Base-by-base conservation (phyloP, 2,888 invertebrate genomes). In the Deilephila porcellus region DNA sequence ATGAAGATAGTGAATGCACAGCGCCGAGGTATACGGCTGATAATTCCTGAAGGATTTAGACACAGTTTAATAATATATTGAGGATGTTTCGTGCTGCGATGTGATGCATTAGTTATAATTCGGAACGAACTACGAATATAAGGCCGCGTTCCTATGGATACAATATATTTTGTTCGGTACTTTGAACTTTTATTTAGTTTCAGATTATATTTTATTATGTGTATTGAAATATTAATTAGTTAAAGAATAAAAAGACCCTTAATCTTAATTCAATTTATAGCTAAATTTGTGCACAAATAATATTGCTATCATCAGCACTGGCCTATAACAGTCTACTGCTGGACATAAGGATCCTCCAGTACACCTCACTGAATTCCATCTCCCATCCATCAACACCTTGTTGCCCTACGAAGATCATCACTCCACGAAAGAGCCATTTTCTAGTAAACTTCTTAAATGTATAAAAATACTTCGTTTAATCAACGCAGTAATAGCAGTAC, bases 1-100 rank as follows among this genome's bases (percentile, higher is more conserved):
- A 52, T 17, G 67, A 67, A 45, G 20, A 45, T 52, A 11, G 45
- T 25, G 25, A 67, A 52, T 67, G 52, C 45, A 45, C 8, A 25
- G 8, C 64, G n/a, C 37, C 2, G 14, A 45, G 52, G 67, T 25
- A 25, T 52, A 52, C 37, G 11, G 67, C 11, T 52, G 45, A 67
- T 67, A 71, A 71, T 71, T 60, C 71, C 59, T 71, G 59, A 71
- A 71, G 71, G 71, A 67, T 67, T 67, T 67, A 67, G 17, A 67
- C 45, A 67, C 67, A 45, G 67, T 67, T 64, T 52, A 67, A 67
- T 52, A 52, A 67, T 71, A 59, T 34, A 72, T 72, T 63, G 56
- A 32, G 53, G 72, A 34, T 32, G 34, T 52, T 56, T 56, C 72
- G 34, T 45, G 56, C 56, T 56, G 53, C 64, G 56, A 56, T 71